phyloP scores from a whole-genome alignment of 2,888 invertebrate genomes.

The Caenorhabditis sp. region DNA sequence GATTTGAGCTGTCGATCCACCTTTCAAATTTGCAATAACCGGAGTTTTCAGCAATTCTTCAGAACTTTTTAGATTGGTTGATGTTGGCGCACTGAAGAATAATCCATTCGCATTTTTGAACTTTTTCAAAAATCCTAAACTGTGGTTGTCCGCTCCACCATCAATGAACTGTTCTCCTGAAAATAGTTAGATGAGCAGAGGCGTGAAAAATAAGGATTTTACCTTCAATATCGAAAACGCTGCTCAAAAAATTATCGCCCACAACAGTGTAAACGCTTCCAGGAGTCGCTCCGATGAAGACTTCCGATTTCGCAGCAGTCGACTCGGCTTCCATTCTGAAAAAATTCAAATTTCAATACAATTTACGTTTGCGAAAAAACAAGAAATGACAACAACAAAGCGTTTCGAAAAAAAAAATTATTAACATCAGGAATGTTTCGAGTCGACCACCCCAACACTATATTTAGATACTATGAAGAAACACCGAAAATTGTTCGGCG shows the following conservation, averaged over 20 bases:
- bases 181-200: neutral
- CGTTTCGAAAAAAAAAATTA: no score
- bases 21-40: conserved; percentile 16
- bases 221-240: conserved; percentile 31
- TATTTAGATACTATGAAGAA: neutral
- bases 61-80: conserved; percentile 19
- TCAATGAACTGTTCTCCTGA: conserved; percentile 6
- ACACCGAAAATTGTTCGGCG: neutral
- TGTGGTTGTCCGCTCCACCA: conserved; percentile 22
- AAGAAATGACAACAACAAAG: no score
- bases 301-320: conserved; percentile 19
- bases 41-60: conserved; percentile 14
- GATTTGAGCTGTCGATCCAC: conserved; percentile 12
- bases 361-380: neutral
- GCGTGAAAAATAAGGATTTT: conserved; percentile 11
- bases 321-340: neutral
- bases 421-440: no score
- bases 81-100: conserved; percentile 25
- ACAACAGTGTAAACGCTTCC: conserved; percentile 31
- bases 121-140: conserved; percentile 19
- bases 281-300: conserved; percentile 28
- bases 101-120: conserved; percentile 12
- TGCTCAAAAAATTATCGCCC: conserved; percentile 10
- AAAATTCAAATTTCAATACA: conserved; percentile 10
- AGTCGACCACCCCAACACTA: no score